Evolutionary conservation across 2,888 invertebrate species (phyloP), one percentile per base, ranked within the genome.

Genomic region (Caenorhabditis sp.): DNA sequence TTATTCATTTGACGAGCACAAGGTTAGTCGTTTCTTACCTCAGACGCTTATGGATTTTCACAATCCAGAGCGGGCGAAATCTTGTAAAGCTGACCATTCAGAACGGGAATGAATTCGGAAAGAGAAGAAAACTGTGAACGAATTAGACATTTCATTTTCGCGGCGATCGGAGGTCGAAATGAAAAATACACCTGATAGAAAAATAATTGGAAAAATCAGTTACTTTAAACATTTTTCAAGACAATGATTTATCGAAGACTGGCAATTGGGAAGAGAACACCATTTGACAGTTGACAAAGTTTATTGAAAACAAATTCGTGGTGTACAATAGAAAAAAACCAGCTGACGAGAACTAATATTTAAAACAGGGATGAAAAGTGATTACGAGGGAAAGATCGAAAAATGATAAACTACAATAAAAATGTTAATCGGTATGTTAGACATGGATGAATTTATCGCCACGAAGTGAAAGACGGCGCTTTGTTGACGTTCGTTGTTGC

Each of bases 401-500:
- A n/a, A 12, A 44, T 28, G 24, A 56, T 47, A 66, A 75, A 76
- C 49, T 66, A 66, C 28, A 59, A 68, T 76, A 66, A 72, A 72
- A 64, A 19, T 38, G 56, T 73, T 59, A 73, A 61, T 68, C 26
- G 41, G 64, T 66, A 75, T 76, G 59, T 68, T 68, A 68, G 54
- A 68, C 49, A 68, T 54, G 38, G 51, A 51, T 56, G 35, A 54
- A 31, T 47, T 82, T 35, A 82, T 66, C 82, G 31, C 82, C 82
- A 82, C n/a, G 82, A 77, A 2, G 64, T 72, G 58, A 82, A 82
- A 59, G 68, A 59, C 12, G 64, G 1, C 19, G 68, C 38, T 35
- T 80, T 80, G 41, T 76, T 82, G 59, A 24, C 59, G 16, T 77
- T 76, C 0, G 64, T 38, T 24, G 80, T 69, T 0, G 81, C 26